These are phyloP conservation scores for Catamblyrhynchus diadema DNA, from an alignment of 2,797 vertebrate genomes.

Conservation along the genomic window DNA sequence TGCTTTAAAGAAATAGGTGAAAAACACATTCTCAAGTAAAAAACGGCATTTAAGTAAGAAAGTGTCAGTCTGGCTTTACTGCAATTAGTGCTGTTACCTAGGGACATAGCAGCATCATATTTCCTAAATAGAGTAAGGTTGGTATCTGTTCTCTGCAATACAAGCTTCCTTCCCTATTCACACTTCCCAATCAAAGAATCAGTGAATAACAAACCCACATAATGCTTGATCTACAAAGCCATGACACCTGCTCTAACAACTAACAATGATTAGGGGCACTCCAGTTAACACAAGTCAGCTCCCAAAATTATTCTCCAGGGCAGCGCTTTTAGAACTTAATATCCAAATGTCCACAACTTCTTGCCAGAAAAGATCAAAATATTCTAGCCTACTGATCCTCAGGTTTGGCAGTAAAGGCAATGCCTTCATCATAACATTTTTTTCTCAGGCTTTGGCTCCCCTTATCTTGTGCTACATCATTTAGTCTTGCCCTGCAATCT, in stretches of 20 bases:
- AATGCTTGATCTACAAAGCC: background rate
- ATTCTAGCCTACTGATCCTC: background rate
- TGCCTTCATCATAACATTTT: background rate
- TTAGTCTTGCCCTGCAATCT: background rate
- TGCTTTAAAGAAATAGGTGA: background rate
- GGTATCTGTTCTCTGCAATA: background rate
- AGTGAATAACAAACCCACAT: background rate
- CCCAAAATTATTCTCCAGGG: background rate
- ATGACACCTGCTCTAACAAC: background rate
- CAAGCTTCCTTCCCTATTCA: background rate
- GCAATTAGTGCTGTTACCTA: background rate
- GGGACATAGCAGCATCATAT: background rate
- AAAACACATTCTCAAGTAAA: background rate
- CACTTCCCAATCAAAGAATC: background rate
- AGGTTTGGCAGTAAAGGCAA: background rate
- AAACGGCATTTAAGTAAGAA: background rate
- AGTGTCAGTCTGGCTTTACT: background rate
- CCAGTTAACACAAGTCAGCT: background rate
- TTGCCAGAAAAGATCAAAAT: background rate
- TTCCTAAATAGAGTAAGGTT: background rate
- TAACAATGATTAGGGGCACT: background rate
- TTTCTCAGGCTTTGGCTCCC: background rate
- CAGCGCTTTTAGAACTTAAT: background rate
- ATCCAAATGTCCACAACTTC: background rate
- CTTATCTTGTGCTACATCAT: background rate